phyloP scores from a whole-genome alignment of 2,797 vertebrate genomes.

The Acrossocheilus fasciatus region DNA sequence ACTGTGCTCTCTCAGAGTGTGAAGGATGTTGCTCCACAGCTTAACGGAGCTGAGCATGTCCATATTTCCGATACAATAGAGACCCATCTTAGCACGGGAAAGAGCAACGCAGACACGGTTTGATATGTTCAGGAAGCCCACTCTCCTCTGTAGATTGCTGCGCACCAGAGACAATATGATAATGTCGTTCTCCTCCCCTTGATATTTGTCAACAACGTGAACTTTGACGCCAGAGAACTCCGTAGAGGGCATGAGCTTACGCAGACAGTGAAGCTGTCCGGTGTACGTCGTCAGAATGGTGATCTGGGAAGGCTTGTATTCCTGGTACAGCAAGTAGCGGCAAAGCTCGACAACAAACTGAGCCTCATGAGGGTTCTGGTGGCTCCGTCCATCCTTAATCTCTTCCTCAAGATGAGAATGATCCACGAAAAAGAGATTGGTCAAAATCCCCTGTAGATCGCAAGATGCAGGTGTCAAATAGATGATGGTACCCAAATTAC shows the following conservation, averaged over 20 bases:
- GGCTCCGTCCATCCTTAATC: conserved; percentile 89
- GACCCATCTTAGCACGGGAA: conserved; percentile 93
- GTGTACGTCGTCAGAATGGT: conserved; percentile 96
- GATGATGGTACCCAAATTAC: background rate
- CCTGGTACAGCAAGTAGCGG: conserved; percentile 87
- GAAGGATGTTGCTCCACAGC: conserved; percentile 90
- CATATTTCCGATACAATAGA: conserved; percentile 91
- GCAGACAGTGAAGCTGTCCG: conserved; percentile 90
- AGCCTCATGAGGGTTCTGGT: conserved; percentile 90
- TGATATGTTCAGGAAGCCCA: conserved; percentile 90
- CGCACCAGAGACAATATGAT: conserved; percentile 92
- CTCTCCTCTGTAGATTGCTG: conserved; percentile 84
- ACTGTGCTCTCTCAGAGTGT: conserved; percentile 78
- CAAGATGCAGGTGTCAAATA: conserved; percentile 18
- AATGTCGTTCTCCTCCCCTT: conserved; percentile 97
- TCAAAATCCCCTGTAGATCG: conserved; percentile 81
- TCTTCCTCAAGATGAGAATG: conserved; percentile 84
- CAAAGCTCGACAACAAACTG: conserved; percentile 89
- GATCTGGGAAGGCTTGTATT: conserved; percentile 90
- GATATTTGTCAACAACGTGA: conserved; percentile 96
- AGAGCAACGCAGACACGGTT: conserved; percentile 94
- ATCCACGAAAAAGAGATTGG: conserved; percentile 91
- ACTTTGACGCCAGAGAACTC: conserved; percentile 88
- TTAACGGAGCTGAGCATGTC: conserved; percentile 83
- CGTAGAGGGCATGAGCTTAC: conserved; percentile 83